Evolutionary conservation across 2,113 vertebrate species (phyloP), one percentile per base, ranked within the genome.

Genomic region (Mungos mungo): DNA sequence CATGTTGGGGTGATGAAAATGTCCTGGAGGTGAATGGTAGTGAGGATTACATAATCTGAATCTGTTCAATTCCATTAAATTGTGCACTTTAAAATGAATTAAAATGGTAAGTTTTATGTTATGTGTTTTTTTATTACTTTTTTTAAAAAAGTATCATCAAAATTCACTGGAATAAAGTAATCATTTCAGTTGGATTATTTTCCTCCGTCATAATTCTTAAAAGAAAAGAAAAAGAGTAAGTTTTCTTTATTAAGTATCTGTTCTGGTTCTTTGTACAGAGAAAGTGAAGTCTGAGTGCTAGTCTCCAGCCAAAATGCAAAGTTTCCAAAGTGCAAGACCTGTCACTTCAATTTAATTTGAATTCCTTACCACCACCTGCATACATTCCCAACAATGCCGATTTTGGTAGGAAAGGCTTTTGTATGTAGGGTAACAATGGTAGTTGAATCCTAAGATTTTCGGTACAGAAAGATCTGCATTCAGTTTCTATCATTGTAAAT

Each of bases 231-330:
- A 54, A 80, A 80, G 60, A 81, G 4, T 14, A 31, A 50, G 27
- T 7, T 88, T 71, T 71, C 41, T 38, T 12, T 52, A 63, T 35
- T 33, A 19, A 16, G 11, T 47, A 16, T 60, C 25, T 47, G n/a
- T 38, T 35, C 23, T 35, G 79, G 19, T 88, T 81, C 50, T 69
- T 45, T 3, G 27, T 2, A 8, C 25, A 21, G 27, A 81, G 50
- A 21, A 68, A 52, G 4, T 14, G 10, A 25, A 33, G 6, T 29
- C 1, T 23, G 6, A 54, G 29, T 15, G 0, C 1, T 38, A 29
- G 5, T 4, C 15, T 45, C 38, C 2, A 23, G n/a, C 21, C 12
- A 57, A 45, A 45, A 52, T 18, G 2, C 21, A 71, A 77, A 60
- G 21, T 57, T 77, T n/a, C 21, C 72, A 16, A 52, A 33, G 10